These are phyloP conservation scores for Aromia moschata DNA, from an alignment of 2,888 invertebrate genomes.

Conservation along the genomic window DNA sequence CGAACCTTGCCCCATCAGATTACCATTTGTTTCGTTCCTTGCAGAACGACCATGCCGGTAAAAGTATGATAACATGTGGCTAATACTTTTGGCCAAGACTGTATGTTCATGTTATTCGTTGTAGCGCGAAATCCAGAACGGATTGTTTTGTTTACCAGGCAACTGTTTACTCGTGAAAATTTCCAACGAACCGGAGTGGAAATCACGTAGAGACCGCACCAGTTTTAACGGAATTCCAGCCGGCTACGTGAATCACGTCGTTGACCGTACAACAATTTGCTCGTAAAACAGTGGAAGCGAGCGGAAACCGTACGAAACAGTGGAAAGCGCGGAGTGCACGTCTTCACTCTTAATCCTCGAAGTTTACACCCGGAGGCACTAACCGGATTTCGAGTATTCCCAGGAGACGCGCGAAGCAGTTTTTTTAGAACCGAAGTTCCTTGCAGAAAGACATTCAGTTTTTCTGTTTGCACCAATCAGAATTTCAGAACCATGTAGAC, in stretches of 20 bases:
- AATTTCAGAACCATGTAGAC: too few relatives aligned
- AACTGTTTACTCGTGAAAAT: slow-evolving; percentile 7
- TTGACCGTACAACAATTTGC: slow-evolving; percentile 15
- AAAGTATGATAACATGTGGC: too few relatives aligned
- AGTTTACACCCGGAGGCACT: neutral
- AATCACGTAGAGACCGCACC: slow-evolving; percentile 22
- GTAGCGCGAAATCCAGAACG: neutral
- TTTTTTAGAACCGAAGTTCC: too few relatives aligned
- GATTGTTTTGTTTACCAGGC: slow-evolving; percentile 1
- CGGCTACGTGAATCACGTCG: slow-evolving; percentile 20
- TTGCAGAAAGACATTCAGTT: too few relatives aligned
- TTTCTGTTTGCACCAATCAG: too few relatives aligned
- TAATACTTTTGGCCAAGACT: too few relatives aligned
- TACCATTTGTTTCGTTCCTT: too few relatives aligned
- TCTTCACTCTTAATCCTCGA: slow-evolving; percentile 14
- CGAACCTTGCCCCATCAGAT: too few relatives aligned
- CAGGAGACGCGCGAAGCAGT: neutral
- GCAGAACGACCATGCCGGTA: too few relatives aligned
- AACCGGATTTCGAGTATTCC: neutral
- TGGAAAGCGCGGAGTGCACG: slow-evolving; percentile 7
- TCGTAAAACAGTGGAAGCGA: slow-evolving; percentile 14
- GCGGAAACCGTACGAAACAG: slow-evolving; percentile 3
- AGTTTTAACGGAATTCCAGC: slow-evolving; percentile 3
- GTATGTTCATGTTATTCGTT: slow-evolving; percentile 6
- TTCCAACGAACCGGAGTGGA: slow-evolving; percentile 6